Percentiles rank a stretch among this genome's conserved stretches.
Evolutionary conservation across 2,113 vertebrate species (phyloP).

Genomic region (Piaya cayana): DNA sequence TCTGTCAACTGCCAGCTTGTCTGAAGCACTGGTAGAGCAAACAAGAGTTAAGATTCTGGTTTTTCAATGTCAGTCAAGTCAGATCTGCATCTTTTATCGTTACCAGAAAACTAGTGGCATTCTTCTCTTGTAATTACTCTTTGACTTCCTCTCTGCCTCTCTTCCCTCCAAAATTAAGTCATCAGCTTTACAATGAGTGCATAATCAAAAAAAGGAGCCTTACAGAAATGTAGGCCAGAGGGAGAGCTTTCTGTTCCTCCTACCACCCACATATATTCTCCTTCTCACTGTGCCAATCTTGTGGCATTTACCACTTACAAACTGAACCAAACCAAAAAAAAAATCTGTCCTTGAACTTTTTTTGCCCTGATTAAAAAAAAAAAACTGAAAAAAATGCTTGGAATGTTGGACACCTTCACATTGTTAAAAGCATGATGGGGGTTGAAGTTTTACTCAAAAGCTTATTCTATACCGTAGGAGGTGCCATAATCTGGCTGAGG

Average conservation of each 20-base stretch:
- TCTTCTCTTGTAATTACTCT: background rate
- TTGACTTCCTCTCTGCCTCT: background rate
- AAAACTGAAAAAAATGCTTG: too few species aligned
- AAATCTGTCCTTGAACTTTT: background rate
- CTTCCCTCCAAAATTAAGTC: background rate
- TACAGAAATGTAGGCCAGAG: background rate
- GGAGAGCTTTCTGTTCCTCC: background rate
- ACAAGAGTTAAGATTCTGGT: fast-evolving
- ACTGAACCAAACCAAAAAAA: background rate
- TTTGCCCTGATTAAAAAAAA: background rate
- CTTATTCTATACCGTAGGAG: background rate
- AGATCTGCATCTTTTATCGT: background rate
- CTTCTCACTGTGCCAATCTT: background rate
- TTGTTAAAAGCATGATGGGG: background rate
- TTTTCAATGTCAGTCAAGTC: background rate
- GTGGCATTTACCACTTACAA: background rate
- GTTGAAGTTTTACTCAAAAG: background rate
- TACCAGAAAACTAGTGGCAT: background rate
- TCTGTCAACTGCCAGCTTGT: background rate
- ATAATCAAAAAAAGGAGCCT: background rate
- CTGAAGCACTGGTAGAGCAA: background rate
- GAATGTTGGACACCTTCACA: background rate
- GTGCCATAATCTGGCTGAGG: background rate
- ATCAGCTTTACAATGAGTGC: background rate
- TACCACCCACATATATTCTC: background rate